Percentiles rank a stretch among this genome's conserved stretches.
Conservation (phyloP, 2,797 vertebrate species). For the Clarias platycephalus region DNA sequence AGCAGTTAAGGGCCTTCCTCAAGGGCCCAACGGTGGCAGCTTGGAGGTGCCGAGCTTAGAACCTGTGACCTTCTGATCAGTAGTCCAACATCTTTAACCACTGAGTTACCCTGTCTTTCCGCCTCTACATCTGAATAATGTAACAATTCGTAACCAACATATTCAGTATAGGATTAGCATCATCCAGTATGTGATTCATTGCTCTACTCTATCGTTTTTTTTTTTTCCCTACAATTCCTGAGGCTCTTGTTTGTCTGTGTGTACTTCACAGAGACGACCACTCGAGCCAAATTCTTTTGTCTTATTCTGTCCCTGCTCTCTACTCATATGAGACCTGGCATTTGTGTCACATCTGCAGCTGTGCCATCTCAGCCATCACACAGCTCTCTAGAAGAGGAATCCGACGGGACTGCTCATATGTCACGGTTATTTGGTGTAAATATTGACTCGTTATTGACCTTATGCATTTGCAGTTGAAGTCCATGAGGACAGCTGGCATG, state of each 20-base stretch:
- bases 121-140: background rate
- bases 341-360: constrained; percentile 42
- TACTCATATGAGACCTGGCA: constrained; percentile 38
- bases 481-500: constrained; percentile 16
- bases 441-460: constrained; percentile 40
- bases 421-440: constrained; percentile 50
- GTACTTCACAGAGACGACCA: background rate
- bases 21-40: too few relatives aligned
- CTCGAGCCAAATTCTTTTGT: background rate
- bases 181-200: background rate
- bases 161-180: background rate
- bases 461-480: constrained; percentile 24
- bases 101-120: too few relatives aligned
- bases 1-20: too few relatives aligned
- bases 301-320: background rate
- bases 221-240: background rate
- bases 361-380: constrained; percentile 33
- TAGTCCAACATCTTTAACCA: background rate
- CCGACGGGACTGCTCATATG: constrained; percentile 30
- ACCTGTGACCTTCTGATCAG: too few relatives aligned
- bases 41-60: too few relatives aligned
- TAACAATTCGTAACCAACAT: background rate
- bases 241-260: background rate
- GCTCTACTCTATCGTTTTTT: background rate
- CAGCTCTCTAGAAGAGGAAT: constrained; percentile 13